Evolutionary conservation across 2,797 vertebrate species (phyloP).

Genomic region (Buceros bicornis): DNA sequence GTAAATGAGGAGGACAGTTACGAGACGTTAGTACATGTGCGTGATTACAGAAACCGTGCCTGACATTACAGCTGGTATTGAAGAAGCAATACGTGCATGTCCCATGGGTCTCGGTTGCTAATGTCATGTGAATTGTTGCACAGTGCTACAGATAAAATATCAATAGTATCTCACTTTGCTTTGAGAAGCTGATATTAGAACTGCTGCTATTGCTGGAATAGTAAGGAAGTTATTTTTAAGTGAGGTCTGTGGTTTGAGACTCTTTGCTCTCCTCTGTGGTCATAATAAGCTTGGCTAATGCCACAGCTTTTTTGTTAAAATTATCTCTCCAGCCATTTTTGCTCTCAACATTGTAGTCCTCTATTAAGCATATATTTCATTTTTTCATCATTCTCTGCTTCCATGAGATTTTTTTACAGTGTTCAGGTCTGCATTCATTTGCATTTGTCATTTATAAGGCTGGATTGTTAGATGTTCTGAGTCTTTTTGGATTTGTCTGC

Average conservation of each 20-base stretch:
- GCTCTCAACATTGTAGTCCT: not conserved
- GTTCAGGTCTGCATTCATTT: constrained; percentile 8
- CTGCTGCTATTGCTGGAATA: not conserved
- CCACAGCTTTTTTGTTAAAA: not conserved
- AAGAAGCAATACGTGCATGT: not conserved
- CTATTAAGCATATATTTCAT: constrained; percentile 15
- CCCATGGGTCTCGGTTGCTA: not conserved
- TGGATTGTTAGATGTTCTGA: not conserved
- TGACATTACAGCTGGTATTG: not conserved
- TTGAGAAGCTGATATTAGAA: not conserved
- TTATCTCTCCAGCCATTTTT: not conserved
- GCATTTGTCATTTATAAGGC: constrained; percentile 32
- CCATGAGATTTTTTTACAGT: not conserved
- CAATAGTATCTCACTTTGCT: not conserved
- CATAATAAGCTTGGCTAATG: not conserved
- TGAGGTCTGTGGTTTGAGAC: constrained; percentile 11
- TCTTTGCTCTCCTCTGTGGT: not conserved
- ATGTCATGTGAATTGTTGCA: not conserved
- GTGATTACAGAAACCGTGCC: not conserved
- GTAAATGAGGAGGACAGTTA: not conserved
- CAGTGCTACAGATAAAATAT: not conserved
- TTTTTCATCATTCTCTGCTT: constrained; percentile 11
- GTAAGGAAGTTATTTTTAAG: not conserved
- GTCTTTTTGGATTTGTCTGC: constrained; percentile 25
- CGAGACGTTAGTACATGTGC: not conserved